These are phyloP conservation scores for Neofelis nebulosa DNA, from an alignment of 2,113 vertebrate species.

Conservation along the genomic window DNA sequence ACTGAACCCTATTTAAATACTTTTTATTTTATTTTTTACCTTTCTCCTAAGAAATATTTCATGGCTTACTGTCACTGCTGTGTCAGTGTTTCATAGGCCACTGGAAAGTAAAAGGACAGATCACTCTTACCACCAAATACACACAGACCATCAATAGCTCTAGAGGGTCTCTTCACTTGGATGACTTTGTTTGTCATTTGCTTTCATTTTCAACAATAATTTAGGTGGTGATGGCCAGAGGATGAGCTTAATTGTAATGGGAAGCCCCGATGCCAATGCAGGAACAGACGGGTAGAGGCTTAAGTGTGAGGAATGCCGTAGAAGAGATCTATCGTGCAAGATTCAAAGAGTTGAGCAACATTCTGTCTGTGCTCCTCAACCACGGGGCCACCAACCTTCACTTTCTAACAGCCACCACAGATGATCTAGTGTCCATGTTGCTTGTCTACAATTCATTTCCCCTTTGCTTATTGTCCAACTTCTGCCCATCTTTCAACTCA, in stretches of 20 bases:
- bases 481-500: constrained; percentile 4
- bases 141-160: not conserved
- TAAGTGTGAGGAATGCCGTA: not conserved
- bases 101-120: not conserved
- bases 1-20: not conserved
- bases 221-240: not conserved
- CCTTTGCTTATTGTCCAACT: not conserved
- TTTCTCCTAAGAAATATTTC: not conserved
- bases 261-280: not conserved
- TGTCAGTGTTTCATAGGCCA: too few relatives aligned
- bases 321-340: not conserved
- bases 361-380: not conserved
- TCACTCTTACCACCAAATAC: not conserved
- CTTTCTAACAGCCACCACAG: not conserved
- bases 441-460: not conserved
- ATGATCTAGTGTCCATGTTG: not conserved
- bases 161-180: not conserved
- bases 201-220: not conserved
- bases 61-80: not conserved
- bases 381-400: not conserved
- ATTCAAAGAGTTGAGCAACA: not conserved
- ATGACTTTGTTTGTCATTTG: not conserved
- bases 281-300: not conserved
- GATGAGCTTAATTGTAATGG: not conserved
- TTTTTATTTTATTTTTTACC: not conserved